Conservation (phyloP, 2,113 vertebrate genomes). For the Rutilus rutilus region DNA sequence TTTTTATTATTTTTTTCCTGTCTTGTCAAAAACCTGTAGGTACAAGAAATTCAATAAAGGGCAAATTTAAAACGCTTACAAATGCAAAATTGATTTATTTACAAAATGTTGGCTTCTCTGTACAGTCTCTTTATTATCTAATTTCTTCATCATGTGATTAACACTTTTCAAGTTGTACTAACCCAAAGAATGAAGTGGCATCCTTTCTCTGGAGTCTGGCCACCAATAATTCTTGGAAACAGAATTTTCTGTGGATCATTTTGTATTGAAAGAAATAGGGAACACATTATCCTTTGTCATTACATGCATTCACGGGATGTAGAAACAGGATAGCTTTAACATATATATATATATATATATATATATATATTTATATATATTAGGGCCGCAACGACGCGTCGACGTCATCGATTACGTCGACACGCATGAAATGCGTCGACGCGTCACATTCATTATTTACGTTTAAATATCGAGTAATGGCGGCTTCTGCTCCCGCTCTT, state of each 20-base stretch:
- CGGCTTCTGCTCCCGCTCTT: too few relatives aligned
- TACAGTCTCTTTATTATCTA: too few relatives aligned
- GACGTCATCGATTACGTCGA: too few relatives aligned
- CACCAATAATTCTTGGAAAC: background rate
- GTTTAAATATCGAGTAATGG: too few relatives aligned
- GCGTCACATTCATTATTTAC: too few relatives aligned
- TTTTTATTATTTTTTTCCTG: background rate
- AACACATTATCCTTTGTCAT: background rate
- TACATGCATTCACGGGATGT: background rate
- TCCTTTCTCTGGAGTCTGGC: background rate
- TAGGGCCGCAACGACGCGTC: too few relatives aligned
- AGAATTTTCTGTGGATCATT: background rate
- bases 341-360: background rate
- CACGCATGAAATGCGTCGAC: too few relatives aligned
- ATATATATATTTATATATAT: too few relatives aligned
- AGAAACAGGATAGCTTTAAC: background rate
- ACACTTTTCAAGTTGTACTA: background rate
- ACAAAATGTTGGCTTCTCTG: too few relatives aligned
- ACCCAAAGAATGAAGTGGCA: background rate
- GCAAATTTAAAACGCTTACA: background rate
- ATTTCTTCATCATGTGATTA: too few relatives aligned
- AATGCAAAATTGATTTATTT: too few relatives aligned
- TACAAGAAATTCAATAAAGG: background rate
- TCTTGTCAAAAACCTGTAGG: slow-evolving; percentile 11
- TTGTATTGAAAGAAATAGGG: background rate